Base-by-base conservation (phyloP, 2,797 vertebrate genomes). In the Dicrostonyx torquatus region DNA sequence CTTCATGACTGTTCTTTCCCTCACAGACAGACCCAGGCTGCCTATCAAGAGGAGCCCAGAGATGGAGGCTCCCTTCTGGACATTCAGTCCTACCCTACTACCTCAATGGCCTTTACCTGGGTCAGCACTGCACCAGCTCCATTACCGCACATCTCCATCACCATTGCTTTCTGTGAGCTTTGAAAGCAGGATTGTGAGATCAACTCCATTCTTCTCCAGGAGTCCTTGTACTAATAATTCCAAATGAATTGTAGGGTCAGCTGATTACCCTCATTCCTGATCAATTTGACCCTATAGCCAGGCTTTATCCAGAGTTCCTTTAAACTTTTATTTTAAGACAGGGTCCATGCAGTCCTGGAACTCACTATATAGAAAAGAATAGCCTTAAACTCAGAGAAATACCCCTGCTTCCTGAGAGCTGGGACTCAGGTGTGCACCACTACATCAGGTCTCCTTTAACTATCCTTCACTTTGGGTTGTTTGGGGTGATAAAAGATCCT, bases 401-500 rank as follows among this genome's bases (percentile, higher is more conserved):
- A 7, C 31, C 82, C 50, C 82, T 17, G 13, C 31, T 5, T 68
- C 45, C 4, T 12, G 45, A 68, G 43, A 85, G 22, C 18, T 66
- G 43, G 12, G 20, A 66, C 34, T 66, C n/a, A 66, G 18, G 31
- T 48, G 43, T 66, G 43, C 43, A 50, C 12, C 31, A 84, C 62
- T 37, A 68, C 62, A 78, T 78, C 76, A 78, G 48, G 18, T 31
- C 76, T 53, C 31, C 48, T 78, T 78, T n/a, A 78, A n/a, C n/a
- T 31, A 68, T 68, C 85, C 94, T 86, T 87, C 85, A 64, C 45
- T 64, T n/a, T 15, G 22, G 85, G 72, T 45, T 80, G 76, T 48
- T 87, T 66, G 34, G 68, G 70, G 72, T 50, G 76, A 72, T 72
- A 86, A 93, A 96, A 91, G 64, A 45, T 53, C 34, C 24, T 26